A percentile compares a stretch with the other conserved stretches of the same genome.
phyloP scores from a whole-genome alignment of 2,888 invertebrate species.

The Epirrita christyi region DNA sequence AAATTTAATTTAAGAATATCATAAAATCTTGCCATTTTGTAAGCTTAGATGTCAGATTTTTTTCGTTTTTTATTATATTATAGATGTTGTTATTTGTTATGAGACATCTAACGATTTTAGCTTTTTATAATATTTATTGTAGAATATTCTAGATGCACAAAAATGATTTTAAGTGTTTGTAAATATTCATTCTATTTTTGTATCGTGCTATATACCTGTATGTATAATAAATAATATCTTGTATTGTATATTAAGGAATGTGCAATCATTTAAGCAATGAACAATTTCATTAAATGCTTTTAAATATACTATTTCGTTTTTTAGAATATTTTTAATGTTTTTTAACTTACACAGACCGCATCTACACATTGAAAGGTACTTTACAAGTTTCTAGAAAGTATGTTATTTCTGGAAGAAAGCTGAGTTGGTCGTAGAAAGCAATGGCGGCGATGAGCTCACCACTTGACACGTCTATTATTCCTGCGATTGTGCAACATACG shows the following conservation, averaged over 20 bases:
- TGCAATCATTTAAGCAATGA: conserved; percentile 46
- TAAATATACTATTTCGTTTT: conserved; percentile 35
- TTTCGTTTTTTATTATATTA: too few species aligned
- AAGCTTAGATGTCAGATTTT: conserved; percentile 9
- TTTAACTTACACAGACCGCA: too few species aligned
- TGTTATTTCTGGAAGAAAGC: too few species aligned
- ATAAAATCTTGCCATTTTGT: conserved; percentile 27
- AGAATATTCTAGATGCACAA: conserved; percentile 54
- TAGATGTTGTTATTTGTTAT: conserved; percentile 9
- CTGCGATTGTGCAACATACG: too few species aligned
- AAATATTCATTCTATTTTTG: conserved; percentile 61
- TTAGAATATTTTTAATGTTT: neutral
- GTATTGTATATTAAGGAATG: conserved; percentile 35
- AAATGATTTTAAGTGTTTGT: conserved; percentile 41
- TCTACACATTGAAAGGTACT: too few species aligned
- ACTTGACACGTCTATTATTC: too few species aligned
- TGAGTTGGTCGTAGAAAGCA: too few species aligned
- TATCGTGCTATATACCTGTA: conserved; percentile 42
- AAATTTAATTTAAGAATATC: neutral
- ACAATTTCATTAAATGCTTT: conserved; percentile 59
- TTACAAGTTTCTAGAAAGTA: too few species aligned
- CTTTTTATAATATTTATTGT: conserved; percentile 35
- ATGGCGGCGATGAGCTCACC: too few species aligned
- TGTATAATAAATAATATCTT: conserved; percentile 31
- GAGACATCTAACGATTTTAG: conserved; percentile 10